Base-by-base conservation (phyloP, 2,113 vertebrate species). In the Oryzias curvinotus region DNA sequence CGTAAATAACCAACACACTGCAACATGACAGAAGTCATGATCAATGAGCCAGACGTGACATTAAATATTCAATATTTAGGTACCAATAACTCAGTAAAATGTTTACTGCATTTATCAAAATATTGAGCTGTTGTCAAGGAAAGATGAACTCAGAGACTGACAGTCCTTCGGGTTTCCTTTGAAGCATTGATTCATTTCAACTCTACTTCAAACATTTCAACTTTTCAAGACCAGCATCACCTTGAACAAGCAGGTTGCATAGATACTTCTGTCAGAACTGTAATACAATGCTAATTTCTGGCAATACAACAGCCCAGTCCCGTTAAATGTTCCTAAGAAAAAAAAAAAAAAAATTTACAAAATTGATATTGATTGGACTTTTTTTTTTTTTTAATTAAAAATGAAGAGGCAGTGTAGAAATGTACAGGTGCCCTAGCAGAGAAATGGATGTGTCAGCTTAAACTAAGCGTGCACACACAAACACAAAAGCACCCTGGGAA, bases 401-500 rank as follows among this genome's bases (percentile, higher is more conserved):
- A 45, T 59, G 28, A 52, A 70, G 66, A 19, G 7, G 30, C 5
- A 46, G 50, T 54, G 23, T 61, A 62, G 54, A 65, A 83, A 68
- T 55, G 19, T 43, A 64, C 21, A 53, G 53, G 51, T 73, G 77
- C 67, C 63, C 69, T 57, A 62, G 66, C 25, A 67, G 55, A 52
- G 64, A 62, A 75, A 48, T 52, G 54, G 73, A 25, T 49, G 64
- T 62, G 65, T 78, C 68, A 73, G 65, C 71, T 70, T 44, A 8
- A 69, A 52, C 45, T 42, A 2, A 14, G 14, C 6, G 1, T 25
- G 19, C 12, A 47, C 30, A 49, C 60, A 66, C 21, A n/a, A 64
- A 66, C 36, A 65, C 62, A 75, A 52, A 1, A 17, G n/a, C 7
- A 51, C 14, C 19, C 8, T 2, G 8, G 54, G 70, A 44, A 57